These are phyloP conservation scores for Tetranychus piercei DNA, from an alignment of 2,888 invertebrate genomes.

Conservation along the genomic window DNA sequence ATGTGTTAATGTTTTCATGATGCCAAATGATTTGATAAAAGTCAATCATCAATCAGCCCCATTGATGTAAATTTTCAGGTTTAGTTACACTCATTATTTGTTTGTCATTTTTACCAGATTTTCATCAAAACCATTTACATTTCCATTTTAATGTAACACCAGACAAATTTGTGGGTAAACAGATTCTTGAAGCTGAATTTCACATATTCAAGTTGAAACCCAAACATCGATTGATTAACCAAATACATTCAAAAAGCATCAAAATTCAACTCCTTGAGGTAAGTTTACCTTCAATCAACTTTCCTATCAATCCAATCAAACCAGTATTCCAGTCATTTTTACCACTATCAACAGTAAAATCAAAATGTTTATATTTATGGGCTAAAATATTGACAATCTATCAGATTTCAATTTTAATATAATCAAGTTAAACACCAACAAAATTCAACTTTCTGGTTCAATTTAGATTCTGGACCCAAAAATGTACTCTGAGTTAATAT, in stretches of 20 bases:
- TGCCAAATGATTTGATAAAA: too few species aligned
- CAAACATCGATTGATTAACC: conserved; percentile 17
- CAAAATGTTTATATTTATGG: too few species aligned
- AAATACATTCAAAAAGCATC: conserved; percentile 3
- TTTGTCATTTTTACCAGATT: neutral
- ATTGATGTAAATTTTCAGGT: too few species aligned
- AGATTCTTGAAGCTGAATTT: conserved; percentile 40
- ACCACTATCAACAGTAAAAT: too few species aligned
- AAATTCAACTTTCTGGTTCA: too few species aligned
- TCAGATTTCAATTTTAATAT: too few species aligned
- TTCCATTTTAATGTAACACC: conserved; percentile 38
- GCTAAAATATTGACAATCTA: too few species aligned
- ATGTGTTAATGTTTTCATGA: too few species aligned
- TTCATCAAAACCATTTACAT: conserved; percentile 26
- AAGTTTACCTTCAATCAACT: neutral
- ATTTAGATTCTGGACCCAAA: too few species aligned
- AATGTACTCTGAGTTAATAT: too few species aligned
- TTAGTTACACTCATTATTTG: neutral
- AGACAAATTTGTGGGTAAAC: conserved; percentile 34
- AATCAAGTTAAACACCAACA: too few species aligned
- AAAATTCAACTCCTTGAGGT: neutral
- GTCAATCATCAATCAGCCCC: too few species aligned
- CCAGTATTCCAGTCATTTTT: neutral
- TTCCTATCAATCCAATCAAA: neutral
- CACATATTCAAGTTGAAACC: conserved; percentile 39